phyloP scores from a whole-genome alignment of 2,888 invertebrate species.

The Lissocephala sabroskyi region DNA sequence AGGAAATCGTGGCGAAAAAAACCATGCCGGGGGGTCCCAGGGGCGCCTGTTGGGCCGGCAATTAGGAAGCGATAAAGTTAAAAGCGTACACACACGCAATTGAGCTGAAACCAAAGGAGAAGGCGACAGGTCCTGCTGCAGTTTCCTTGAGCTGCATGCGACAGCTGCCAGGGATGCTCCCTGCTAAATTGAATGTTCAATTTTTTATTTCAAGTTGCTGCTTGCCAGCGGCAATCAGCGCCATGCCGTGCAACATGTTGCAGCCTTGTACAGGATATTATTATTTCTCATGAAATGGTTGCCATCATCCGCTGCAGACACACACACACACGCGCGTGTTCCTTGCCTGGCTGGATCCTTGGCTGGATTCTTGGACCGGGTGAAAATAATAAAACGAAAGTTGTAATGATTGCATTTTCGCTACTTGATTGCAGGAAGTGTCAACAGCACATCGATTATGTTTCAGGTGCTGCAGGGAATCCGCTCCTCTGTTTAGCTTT shows the following conservation, averaged over 20 bases:
- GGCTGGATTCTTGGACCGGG: no score
- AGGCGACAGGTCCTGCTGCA: no score
- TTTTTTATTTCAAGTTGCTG: constrained; percentile 15
- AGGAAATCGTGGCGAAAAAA: background rate
- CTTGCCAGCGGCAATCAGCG: constrained; percentile 39
- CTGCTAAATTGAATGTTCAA: constrained; percentile 51
- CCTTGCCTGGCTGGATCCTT: no score
- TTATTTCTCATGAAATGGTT: constrained; percentile 35
- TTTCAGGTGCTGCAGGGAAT: constrained; percentile 21
- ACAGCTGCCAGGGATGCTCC: constrained; percentile 26
- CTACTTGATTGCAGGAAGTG: constrained; percentile 30
- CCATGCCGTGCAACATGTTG: constrained; percentile 48
- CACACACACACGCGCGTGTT: background rate
- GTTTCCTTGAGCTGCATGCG: constrained; percentile 9
- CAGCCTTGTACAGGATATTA: constrained; percentile 53
- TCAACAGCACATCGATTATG: constrained; percentile 50
- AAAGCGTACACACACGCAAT: constrained; percentile 40
- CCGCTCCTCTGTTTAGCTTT: constrained; percentile 10
- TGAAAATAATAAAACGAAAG: constrained; percentile 14
- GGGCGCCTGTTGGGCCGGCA: constrained; percentile 24
- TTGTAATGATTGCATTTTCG: constrained; percentile 22
- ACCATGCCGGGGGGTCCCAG: background rate
- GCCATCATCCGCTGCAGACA: constrained; percentile 23
- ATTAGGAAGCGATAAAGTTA: constrained; percentile 59
- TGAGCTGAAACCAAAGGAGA: constrained; percentile 24